Evolutionary conservation across 2,113 vertebrate species (phyloP).

Genomic region (Micronycteris hirsuta): DNA sequence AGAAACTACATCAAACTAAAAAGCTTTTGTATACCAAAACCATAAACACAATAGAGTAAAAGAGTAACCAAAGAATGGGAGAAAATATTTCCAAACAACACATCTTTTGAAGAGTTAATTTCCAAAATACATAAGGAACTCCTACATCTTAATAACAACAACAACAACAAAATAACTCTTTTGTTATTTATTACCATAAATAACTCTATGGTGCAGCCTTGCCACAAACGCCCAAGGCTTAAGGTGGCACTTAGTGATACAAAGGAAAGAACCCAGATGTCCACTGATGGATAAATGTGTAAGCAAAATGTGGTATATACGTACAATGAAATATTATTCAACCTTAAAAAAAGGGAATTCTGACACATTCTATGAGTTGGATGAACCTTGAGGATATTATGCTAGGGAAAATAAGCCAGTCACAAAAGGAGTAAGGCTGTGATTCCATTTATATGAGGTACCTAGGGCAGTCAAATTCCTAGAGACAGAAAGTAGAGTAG

Average conservation of each 20-base stretch:
- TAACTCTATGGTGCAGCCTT: too few species aligned
- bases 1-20: not conserved
- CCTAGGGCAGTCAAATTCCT: not conserved
- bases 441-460: not conserved
- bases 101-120: too few species aligned
- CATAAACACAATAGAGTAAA: not conserved
- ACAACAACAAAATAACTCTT: too few species aligned
- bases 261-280: not conserved
- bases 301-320: not conserved
- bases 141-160: too few species aligned
- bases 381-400: not conserved
- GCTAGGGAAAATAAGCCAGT: not conserved
- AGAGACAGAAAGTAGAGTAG: not conserved
- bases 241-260: not conserved
- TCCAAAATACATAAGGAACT: too few species aligned
- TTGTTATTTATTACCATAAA: too few species aligned
- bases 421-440: not conserved
- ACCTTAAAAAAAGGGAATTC: not conserved
- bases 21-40: not conserved
- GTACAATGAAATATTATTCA: not conserved
- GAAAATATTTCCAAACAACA: too few species aligned
- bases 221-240: not conserved
- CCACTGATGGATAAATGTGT: not conserved
- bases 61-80: not conserved
- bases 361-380: not conserved